Base-by-base conservation (phyloP, 2,797 vertebrate species). In the Propithecus perrieri region DNA sequence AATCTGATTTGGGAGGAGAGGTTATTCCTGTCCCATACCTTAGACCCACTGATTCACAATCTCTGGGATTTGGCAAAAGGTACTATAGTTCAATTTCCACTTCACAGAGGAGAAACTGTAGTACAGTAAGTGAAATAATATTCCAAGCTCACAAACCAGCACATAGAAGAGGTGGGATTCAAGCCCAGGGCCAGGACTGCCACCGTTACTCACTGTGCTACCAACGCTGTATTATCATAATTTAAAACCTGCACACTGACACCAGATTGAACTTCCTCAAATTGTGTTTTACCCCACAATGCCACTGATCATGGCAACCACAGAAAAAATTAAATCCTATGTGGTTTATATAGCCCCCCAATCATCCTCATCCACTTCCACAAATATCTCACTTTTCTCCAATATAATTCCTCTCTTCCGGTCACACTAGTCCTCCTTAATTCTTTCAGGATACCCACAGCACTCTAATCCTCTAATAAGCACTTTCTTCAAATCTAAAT, bases 401-500 rank as follows among this genome's bases (percentile, higher is more conserved):
- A 65, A 6, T 10, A 20, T 33, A 84, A 94, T 76, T 22, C 4
- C 20, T 95, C 53, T 89, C 85, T 72, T 95, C 35, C 13, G 18
- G 53, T 43, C 78, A 96, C 55, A 53, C 2, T 5, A n/a, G 33
- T 24, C 41, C 20, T 53, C 57, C 30, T 87, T 79, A 50, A 18
- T 48, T 85, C 71, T 94, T 92, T 83, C 22, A 46, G 15, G 22
- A 83, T n/a, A 30, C 12, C 13, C 1, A 53, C 22, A 96, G 46
- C 1, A 72, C 30, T n/a, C 38, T 75, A 55, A 75, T 57, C 67
- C n/a, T 65, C 38, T 75, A 61, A 75, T 63, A 83, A 87, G 53
- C 14, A 46, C 59, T 80, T 93, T 71, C 50, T 96, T 72, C 76
- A 92, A 75, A 92, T 24, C 41, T 28, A 89, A 97, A n/a, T 17